Percentiles rank a stretch among this genome's conserved stretches.
Evolutionary conservation across 2,797 vertebrate species (phyloP).

Genomic region (Arctocebus calabarensis): DNA sequence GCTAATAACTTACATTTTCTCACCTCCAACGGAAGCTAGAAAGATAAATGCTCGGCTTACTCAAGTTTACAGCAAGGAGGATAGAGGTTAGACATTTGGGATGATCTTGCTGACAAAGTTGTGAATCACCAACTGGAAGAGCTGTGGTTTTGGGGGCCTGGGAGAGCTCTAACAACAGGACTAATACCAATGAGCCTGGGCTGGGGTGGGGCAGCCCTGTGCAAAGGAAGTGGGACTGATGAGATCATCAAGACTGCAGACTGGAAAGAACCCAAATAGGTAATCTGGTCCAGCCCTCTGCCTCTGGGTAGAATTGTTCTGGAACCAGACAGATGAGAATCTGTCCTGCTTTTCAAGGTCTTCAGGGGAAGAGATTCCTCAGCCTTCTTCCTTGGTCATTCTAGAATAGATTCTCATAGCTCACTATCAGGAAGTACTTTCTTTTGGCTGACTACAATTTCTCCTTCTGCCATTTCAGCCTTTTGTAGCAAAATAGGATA

Average conservation of each 20-base stretch:
- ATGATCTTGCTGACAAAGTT: constrained; percentile 61
- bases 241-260: constrained; percentile 50
- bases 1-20: background rate
- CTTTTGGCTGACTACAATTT: constrained; percentile 6
- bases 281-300: constrained; percentile 50
- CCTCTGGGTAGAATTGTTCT: constrained; percentile 63
- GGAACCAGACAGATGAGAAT: constrained; percentile 52
- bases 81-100: constrained; percentile 57
- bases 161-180: constrained; percentile 50
- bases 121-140: constrained; percentile 69
- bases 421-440: constrained; percentile 25
- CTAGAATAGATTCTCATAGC: constrained; percentile 41
- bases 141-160: constrained; percentile 45
- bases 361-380: constrained; percentile 60
- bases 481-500: constrained; percentile 33
- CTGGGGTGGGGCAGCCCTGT: constrained; percentile 20
- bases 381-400: constrained; percentile 10
- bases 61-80: constrained; percentile 57
- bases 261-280: constrained; percentile 67
- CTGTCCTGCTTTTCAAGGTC: constrained; percentile 62
- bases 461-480: constrained; percentile 3
- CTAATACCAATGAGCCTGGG: constrained; percentile 36
- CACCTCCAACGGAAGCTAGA: constrained; percentile 27
- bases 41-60: constrained; percentile 54
- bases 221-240: constrained; percentile 32